These are phyloP conservation scores for Drosophila hamatofila DNA, from an alignment of 2,888 invertebrate species.

Conservation along the genomic window DNA sequence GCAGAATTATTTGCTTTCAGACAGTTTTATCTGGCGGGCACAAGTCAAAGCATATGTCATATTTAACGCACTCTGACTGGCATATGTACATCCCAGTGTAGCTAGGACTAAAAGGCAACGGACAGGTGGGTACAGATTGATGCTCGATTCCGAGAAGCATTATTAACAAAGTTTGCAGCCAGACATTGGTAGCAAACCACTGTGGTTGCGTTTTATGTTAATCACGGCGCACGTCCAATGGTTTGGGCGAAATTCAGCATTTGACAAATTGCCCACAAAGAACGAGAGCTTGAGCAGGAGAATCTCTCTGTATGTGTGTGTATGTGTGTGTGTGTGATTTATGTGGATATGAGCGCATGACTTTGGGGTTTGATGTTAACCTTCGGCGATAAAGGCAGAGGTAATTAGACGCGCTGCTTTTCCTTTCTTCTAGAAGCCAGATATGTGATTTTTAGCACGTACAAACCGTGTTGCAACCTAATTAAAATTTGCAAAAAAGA, in stretches of 20 bases:
- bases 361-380: slow-evolving; percentile 24
- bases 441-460: slow-evolving; percentile 63
- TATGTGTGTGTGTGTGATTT: slow-evolving; percentile 39
- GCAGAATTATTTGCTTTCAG: slow-evolving; percentile 76
- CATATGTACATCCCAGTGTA: neutral
- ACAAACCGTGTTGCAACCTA: slow-evolving; percentile 79
- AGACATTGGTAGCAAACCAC: slow-evolving; percentile 47
- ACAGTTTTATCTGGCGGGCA: slow-evolving; percentile 74
- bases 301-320: neutral
- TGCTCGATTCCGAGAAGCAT: slow-evolving; percentile 57
- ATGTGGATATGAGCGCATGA: slow-evolving; percentile 38
- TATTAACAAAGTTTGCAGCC: slow-evolving; percentile 73
- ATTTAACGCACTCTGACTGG: slow-evolving; percentile 55
- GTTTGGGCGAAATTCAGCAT: slow-evolving; percentile 21
- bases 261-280: slow-evolving; percentile 76
- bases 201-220: slow-evolving; percentile 77
- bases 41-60: slow-evolving; percentile 79
- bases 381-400: slow-evolving; percentile 52
- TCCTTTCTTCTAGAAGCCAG: slow-evolving; percentile 17
- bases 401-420: slow-evolving; percentile 58
- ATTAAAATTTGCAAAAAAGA: slow-evolving; percentile 64
- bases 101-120: neutral
- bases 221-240: slow-evolving; percentile 57
- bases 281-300: slow-evolving; percentile 22
- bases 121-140: slow-evolving; percentile 57